These are phyloP conservation scores for Oryzias dopingdopingensis DNA, from an alignment of 2,797 vertebrate genomes.

Conservation along the genomic window DNA sequence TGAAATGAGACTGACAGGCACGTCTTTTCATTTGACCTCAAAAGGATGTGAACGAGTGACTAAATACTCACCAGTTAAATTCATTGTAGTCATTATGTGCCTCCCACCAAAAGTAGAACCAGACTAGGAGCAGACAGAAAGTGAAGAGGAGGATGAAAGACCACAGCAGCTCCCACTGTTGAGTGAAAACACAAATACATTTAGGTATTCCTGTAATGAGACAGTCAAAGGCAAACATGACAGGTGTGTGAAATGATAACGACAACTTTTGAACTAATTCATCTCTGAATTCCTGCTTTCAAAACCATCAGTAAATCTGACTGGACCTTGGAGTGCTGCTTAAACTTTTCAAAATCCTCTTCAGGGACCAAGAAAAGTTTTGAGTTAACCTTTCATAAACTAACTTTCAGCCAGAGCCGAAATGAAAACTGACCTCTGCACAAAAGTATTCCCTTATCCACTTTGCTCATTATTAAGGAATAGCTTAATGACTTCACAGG, in stretches of 20 bases:
- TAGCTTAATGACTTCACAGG: slow-evolving; percentile 43
- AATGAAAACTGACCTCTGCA: slow-evolving; percentile 20
- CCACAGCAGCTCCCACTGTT: slow-evolving; percentile 82
- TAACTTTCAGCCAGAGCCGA: slow-evolving; percentile 7
- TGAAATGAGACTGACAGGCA: slow-evolving; percentile 14
- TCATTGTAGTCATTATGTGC: slow-evolving; percentile 82
- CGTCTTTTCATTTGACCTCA: slow-evolving; percentile 4
- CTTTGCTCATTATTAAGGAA: slow-evolving; percentile 53
- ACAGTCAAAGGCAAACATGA: background rate
- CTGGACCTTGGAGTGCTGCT: background rate
- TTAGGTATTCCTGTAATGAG: background rate
- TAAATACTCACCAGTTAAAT: slow-evolving; percentile 79
- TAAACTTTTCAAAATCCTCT: background rate
- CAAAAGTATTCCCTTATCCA: slow-evolving; percentile 45
- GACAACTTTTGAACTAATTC: too few species aligned
- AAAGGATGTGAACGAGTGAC: background rate
- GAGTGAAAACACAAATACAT: background rate
- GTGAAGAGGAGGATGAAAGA: slow-evolving; percentile 77
- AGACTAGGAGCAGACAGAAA: slow-evolving; percentile 77
- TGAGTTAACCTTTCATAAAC: slow-evolving; percentile 11
- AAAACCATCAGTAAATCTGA: background rate
- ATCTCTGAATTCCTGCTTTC: background rate
- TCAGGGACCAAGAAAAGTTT: background rate
- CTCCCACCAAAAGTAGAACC: slow-evolving; percentile 84
- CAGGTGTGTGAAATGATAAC: too few species aligned